Evolutionary conservation across 2,797 vertebrate genomes (phyloP).

Genomic region (Channa striata): DNA sequence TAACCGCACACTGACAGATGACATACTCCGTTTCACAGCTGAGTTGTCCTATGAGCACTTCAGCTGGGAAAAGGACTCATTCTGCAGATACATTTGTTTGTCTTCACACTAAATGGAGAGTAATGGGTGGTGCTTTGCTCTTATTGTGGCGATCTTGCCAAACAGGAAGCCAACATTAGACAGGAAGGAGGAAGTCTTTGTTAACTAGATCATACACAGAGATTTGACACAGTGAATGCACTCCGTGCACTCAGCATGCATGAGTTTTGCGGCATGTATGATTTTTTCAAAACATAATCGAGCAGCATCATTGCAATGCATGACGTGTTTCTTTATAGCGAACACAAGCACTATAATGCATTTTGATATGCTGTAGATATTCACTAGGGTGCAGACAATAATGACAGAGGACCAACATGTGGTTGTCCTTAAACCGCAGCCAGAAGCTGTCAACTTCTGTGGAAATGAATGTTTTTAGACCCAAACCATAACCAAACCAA

Average conservation of each 20-base stretch:
- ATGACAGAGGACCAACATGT: too few species aligned
- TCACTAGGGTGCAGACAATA: background rate
- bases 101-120: slow-evolving; percentile 7
- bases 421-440: too few species aligned
- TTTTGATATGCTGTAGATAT: background rate
- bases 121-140: slow-evolving; percentile 32
- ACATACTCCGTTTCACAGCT: background rate
- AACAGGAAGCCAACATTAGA: slow-evolving; percentile 66
- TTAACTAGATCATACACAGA: slow-evolving; percentile 38
- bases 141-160: slow-evolving; percentile 14
- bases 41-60: background rate
- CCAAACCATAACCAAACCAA: too few species aligned
- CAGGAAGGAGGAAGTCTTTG: slow-evolving; percentile 60
- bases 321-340: background rate
- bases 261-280: background rate
- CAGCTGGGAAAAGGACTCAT: slow-evolving; percentile 12
- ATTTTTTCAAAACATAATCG: background rate
- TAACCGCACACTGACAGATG: slow-evolving; percentile 18
- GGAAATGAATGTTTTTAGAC: too few species aligned
- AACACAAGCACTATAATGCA: background rate
- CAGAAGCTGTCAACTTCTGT: too few species aligned
- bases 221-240: slow-evolving; percentile 32
- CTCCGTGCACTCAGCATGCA: background rate
- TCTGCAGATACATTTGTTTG: slow-evolving; percentile 17
- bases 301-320: background rate